phyloP scores from a whole-genome alignment of 2,113 vertebrate species.

The human (Homo sapiens) region GRCh38 chr14:101202001-101202500 shows the following conservation, averaged over 20 bases:
- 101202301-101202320: not conserved
- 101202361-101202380: too few relatives aligned
- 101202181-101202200: accelerated
- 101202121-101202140: accelerated
- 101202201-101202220: accelerated
- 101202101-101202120: not conserved
- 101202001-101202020: not conserved
- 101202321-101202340: too few relatives aligned
- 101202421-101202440: too few relatives aligned
- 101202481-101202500: too few relatives aligned
- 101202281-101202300: not conserved
- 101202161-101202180: too few relatives aligned
- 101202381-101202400: too few relatives aligned
- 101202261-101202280: not conserved
- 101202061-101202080: not conserved
- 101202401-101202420: too few relatives aligned
- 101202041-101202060: accelerated
- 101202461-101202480: too few relatives aligned
- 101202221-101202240: accelerated
- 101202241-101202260: accelerated
- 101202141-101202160: not conserved
- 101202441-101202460: too few relatives aligned
- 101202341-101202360: too few relatives aligned
- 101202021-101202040: accelerated
- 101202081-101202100: not conserved